phyloP scores from a whole-genome alignment of 30 jellyfish, hydroid and myxozoan species.

The Pelagia noctiluca region DNA sequence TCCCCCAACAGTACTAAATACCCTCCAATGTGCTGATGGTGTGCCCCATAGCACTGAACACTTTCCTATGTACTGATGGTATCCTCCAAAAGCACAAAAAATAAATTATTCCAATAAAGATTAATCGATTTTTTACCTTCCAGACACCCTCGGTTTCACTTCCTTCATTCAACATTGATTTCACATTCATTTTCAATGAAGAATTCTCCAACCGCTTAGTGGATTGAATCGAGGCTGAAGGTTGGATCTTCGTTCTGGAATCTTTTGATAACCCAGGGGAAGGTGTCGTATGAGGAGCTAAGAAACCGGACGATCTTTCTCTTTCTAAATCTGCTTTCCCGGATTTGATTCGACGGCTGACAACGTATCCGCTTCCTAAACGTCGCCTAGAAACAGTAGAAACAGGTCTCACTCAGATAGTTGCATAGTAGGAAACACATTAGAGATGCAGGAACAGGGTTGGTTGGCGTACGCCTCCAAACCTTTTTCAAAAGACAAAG shows the following conservation, averaged over 20 bases:
- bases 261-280: slow-evolving; percentile 14
- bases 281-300: slow-evolving; percentile 52
- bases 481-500: no score
- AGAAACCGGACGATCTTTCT: slow-evolving; percentile 46
- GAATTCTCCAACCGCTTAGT: slow-evolving; percentile 22
- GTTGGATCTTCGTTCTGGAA: neutral
- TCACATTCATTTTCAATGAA: slow-evolving; percentile 41
- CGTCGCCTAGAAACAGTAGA: slow-evolving; percentile 6
- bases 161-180: slow-evolving; percentile 20
- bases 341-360: slow-evolving; percentile 59
- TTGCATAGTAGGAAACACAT: no score
- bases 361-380: slow-evolving; percentile 58
- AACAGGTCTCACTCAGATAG: no score
- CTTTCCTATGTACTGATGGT: no score
- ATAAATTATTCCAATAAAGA: neutral
- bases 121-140: slow-evolving; percentile 28
- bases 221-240: slow-evolving; percentile 54
- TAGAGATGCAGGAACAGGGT: no score
- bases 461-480: no score
- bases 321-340: slow-evolving; percentile 32
- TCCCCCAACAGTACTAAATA: no score
- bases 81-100: no score
- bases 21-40: no score
- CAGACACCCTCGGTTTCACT: slow-evolving; percentile 33
- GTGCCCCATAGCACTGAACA: no score